A percentile compares a stretch with the other conserved stretches of the same genome.
These are phyloP conservation scores for Drosophila carrolli DNA, from an alignment of 1,140 invertebrate genomes.

Conservation along the genomic window DNA sequence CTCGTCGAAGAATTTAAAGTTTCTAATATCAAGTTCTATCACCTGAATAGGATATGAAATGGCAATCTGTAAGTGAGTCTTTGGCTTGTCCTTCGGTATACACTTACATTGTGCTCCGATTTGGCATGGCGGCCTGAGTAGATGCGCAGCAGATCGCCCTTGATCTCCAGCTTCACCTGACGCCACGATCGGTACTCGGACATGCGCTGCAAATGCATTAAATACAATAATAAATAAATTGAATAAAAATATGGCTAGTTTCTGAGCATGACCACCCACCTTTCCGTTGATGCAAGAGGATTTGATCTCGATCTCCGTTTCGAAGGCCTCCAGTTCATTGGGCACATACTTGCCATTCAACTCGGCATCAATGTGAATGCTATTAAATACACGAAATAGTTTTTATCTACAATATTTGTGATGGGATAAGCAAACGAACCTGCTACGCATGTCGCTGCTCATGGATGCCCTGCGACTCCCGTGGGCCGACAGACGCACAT, in stretches of 20 bases:
- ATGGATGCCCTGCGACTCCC: slow-evolving; percentile 75
- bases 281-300: slow-evolving; percentile 83
- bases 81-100: neutral
- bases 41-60: slow-evolving; percentile 42
- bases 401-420: no score
- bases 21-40: slow-evolving; percentile 83
- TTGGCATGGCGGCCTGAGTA: slow-evolving; percentile 77
- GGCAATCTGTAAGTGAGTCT: neutral
- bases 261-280: slow-evolving; percentile 29
- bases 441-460: slow-evolving; percentile 78
- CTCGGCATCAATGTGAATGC: slow-evolving; percentile 80
- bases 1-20: slow-evolving; percentile 83
- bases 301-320: slow-evolving; percentile 83
- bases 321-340: slow-evolving; percentile 81
- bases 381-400: slow-evolving; percentile 4
- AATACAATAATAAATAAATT: neutral
- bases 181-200: slow-evolving; percentile 84
- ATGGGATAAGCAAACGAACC: slow-evolving; percentile 26
- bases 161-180: slow-evolving; percentile 82
- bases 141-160: slow-evolving; percentile 79
- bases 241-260: neutral
- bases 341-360: slow-evolving; percentile 81
- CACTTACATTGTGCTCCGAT: slow-evolving; percentile 78
- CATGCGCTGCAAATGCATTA: slow-evolving; percentile 58
- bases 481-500: slow-evolving; percentile 68